These are phyloP conservation scores for Pelochelys cantorii DNA, from an alignment of 2,797 vertebrate species.

Conservation along the genomic window DNA sequence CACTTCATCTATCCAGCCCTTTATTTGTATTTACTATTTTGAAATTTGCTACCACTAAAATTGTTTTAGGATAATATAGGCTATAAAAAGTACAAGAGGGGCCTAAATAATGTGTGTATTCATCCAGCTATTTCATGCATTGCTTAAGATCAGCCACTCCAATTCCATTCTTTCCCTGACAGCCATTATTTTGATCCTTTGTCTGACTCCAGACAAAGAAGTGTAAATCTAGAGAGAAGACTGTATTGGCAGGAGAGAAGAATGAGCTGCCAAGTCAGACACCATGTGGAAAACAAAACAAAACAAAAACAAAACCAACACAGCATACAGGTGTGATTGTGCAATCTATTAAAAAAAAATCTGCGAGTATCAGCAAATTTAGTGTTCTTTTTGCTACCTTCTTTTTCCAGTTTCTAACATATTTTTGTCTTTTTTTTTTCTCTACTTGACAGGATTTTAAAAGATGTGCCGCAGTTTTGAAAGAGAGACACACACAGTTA, in stretches of 20 bases:
- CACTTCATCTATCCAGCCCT: fast-evolving
- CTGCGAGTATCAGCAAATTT: neutral
- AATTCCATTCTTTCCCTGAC: constrained; percentile 3
- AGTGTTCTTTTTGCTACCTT: neutral
- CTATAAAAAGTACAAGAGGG: constrained; percentile 33
- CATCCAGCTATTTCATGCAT: constrained; percentile 35
- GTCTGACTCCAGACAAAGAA: constrained; percentile 19
- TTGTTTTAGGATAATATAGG: neutral
- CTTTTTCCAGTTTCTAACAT: neutral
- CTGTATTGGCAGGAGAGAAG: neutral
- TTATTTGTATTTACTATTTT: constrained; percentile 35
- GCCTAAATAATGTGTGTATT: constrained; percentile 45
- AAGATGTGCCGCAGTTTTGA: neutral
- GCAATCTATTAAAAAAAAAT: neutral
- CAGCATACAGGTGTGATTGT: neutral
- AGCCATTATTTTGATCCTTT: constrained; percentile 21
- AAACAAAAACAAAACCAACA: neutral
- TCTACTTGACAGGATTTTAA: neutral
- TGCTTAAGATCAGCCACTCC: neutral
- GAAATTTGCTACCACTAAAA: neutral
- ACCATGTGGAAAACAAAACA: neutral
- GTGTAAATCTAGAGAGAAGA: neutral
- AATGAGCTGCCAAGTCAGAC: neutral
- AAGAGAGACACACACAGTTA: neutral
- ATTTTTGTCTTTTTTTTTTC: neutral